Conservation (phyloP, 2,797 vertebrate species). For the Oreonectes daqikongensis region DNA sequence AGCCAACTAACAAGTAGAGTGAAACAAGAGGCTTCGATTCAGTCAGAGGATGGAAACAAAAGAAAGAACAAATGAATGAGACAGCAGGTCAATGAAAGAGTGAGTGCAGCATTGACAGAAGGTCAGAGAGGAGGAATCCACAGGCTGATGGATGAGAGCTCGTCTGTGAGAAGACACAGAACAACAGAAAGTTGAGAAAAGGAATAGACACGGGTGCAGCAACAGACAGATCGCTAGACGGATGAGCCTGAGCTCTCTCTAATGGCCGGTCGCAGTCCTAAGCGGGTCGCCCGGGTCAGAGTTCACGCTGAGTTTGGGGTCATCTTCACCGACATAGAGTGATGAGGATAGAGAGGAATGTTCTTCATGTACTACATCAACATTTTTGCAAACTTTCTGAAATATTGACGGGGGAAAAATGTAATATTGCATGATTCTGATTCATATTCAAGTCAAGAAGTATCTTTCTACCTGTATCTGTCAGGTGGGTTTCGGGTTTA, state of each 20-base stretch:
- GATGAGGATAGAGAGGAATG: conserved; percentile 55
- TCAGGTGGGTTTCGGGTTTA: conserved; percentile 2
- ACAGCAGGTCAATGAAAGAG: conserved; percentile 31
- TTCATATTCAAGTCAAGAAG: no score
- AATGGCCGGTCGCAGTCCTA: conserved; percentile 13
- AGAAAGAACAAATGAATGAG: conserved; percentile 17
- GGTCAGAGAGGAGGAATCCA: conserved; percentile 9
- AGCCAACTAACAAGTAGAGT: neutral
- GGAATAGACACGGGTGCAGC: conserved; percentile 30
- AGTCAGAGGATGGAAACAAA: neutral
- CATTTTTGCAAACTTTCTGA: conserved; percentile 37
- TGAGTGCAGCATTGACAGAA: conserved; percentile 27
- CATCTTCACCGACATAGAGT: conserved; percentile 48
- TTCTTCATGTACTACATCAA: conserved; percentile 29
- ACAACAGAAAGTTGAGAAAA: conserved; percentile 28
- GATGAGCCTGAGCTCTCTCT: conserved; percentile 31
- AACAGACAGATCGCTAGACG: conserved; percentile 33
- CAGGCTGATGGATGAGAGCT: conserved; percentile 41
- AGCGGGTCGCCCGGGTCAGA: conserved; percentile 35
- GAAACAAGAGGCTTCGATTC: neutral
- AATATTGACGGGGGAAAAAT: no score
- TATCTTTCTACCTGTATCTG: neutral
- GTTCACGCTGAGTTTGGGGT: conserved; percentile 57
- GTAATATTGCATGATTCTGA: no score
- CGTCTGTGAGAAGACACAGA: conserved; percentile 30